Percentiles rank a stretch among this genome's conserved stretches.
Evolutionary conservation across 2,888 invertebrate species (phyloP).

Genomic region (Philopedon plagiatum): DNA sequence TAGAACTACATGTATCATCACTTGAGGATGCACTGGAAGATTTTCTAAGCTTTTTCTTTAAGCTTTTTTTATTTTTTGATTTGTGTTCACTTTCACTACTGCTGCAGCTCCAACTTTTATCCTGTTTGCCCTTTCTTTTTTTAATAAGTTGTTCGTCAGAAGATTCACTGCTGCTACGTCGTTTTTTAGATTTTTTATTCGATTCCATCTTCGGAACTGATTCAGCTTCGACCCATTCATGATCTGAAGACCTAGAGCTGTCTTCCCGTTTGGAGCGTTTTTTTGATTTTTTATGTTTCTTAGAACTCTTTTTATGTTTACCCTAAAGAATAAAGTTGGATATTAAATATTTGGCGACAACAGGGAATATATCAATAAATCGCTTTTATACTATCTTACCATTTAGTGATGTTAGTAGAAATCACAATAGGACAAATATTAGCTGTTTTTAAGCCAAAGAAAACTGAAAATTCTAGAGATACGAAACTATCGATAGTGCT

Average conservation of each 20-base stretch:
- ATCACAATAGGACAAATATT: too few relatives aligned
- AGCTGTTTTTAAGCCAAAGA: too few relatives aligned
- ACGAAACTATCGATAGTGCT: too few relatives aligned
- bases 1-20: background rate
- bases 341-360: background rate
- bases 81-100: background rate
- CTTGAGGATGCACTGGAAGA: background rate
- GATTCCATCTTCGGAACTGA: constrained; percentile 4
- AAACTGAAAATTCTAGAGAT: too few relatives aligned
- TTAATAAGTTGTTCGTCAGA: constrained; percentile 14
- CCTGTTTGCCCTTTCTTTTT: constrained; percentile 3
- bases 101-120: background rate
- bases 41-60: background rate
- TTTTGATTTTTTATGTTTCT: constrained; percentile 30
- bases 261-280: background rate
- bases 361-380: too few relatives aligned
- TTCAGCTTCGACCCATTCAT: constrained; percentile 49
- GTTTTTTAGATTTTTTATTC: background rate
- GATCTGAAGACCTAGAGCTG: constrained; percentile 40
- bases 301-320: constrained; percentile 38
- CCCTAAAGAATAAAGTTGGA: constrained; percentile 34
- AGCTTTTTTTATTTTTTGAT: background rate
- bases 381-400: too few relatives aligned
- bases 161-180: constrained; percentile 2
- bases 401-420: too few relatives aligned